Evolutionary conservation across 2,888 invertebrate genomes (phyloP), one percentile per base, ranked within the genome.

Genomic region (Teinopalpus imperialis): DNA sequence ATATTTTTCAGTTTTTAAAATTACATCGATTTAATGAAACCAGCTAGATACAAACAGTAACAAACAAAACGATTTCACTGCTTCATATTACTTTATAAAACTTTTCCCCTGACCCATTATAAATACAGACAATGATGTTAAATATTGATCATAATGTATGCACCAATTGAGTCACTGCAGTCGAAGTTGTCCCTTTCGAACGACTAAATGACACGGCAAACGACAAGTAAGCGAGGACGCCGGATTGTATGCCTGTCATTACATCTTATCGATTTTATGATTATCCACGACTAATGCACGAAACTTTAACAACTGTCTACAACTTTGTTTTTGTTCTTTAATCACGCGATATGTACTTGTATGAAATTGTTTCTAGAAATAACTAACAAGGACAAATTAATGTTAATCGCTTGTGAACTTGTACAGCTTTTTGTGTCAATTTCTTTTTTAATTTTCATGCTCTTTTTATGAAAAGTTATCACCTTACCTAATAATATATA

Each of bases 261-360:
- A 43, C 35, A 5, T 3, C 14, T 26, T 36, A 43, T 43, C 23
- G 36, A 43, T 43, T 43, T 36, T 36, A 30, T 43, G 43, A 43
- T 43, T 43, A 21, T 2, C 9, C 6, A 9, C 34, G 20, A 21
- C 34, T 35, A 43, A 35, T 35, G 27, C 18, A 42, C 34, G 34
- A 36, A 34, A 32, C 30, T 29, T 8, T 29, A 16, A 43, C 27
- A 26, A 43, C 43, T 35, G 35, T 43, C 34, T 34, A 43, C 34
- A 34, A 29, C 35, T 43, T 26, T 21, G 27, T 20, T 35, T 8
- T 13, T 20, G 13, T 34, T 35, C 42, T 34, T 27, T 43, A 32
- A 42, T 34, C 24, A 32, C 18, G 12, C 31, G n/a, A 32, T 8
- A n/a, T 23, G 7, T 10, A 35, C 26, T 21, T 14, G 14, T 40